phyloP scores from a whole-genome alignment of 1,140 invertebrate species.

The Portunus trituberculatus region DNA sequence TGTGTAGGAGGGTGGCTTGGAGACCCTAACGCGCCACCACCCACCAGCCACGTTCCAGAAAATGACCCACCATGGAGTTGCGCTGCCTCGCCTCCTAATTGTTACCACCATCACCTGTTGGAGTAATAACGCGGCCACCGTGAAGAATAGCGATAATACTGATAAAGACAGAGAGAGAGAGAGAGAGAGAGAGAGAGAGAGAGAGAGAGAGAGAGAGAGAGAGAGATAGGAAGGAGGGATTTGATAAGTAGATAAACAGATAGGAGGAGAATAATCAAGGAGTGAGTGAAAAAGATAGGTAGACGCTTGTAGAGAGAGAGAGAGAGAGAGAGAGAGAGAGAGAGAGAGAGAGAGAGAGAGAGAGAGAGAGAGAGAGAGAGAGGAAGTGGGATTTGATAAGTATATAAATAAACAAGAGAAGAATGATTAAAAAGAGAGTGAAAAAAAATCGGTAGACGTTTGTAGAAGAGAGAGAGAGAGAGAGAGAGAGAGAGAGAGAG shows the following conservation, averaged over 20 bases:
- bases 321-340: conserved; percentile 39
- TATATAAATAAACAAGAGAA: no score
- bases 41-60: no score
- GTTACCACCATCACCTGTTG: neutral
- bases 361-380: conserved; percentile 40
- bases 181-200: conserved; percentile 35
- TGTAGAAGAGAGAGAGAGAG: conserved; percentile 30
- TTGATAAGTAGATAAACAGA: neutral
- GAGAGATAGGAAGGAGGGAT: neutral
- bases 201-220: conserved; percentile 39
- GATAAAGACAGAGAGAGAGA: conserved; percentile 39
- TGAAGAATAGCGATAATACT: neutral
- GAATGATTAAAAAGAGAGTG: neutral
- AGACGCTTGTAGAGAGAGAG: conserved; percentile 1
- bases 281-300: neutral
- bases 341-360: conserved; percentile 44
- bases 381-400: neutral
- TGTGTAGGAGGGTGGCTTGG: no score
- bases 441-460: no score
- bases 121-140: neutral
- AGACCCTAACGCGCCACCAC: no score
- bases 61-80: no score
- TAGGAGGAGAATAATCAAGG: neutral
- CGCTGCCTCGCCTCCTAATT: no score
- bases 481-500: neutral